These are phyloP conservation scores for Argopecten irradians DNA, from an alignment of 1,140 invertebrate species.

Conservation along the genomic window DNA sequence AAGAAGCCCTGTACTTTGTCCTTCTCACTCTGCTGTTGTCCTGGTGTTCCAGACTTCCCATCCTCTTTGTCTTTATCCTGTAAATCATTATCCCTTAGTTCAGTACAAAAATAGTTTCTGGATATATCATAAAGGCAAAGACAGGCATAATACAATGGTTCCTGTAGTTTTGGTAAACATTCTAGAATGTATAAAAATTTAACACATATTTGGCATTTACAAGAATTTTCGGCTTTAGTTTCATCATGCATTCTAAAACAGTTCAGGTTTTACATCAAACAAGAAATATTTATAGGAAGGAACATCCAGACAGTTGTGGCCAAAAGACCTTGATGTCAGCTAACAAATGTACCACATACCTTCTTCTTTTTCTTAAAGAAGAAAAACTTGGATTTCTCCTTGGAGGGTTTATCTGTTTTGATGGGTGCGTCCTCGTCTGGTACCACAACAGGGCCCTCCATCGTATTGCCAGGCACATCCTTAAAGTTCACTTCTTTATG, in stretches of 20 bases:
- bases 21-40: constrained; percentile 62
- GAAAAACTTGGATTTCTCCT: constrained; percentile 62
- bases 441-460: constrained; percentile 64
- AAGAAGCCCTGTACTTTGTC: constrained; percentile 86
- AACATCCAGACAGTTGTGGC: not conserved
- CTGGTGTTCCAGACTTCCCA: constrained; percentile 25
- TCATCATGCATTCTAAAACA: not conserved
- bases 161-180: too few relatives aligned
- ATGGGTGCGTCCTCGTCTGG: constrained; percentile 61
- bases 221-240: not conserved
- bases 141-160: too few relatives aligned
- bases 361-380: constrained; percentile 73
- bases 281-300: not conserved
- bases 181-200: not conserved
- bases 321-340: too few relatives aligned
- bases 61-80: constrained; percentile 63
- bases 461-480: constrained; percentile 53
- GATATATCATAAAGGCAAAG: too few relatives aligned
- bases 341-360: constrained; percentile 45
- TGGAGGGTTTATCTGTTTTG: constrained; percentile 65
- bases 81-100: too few relatives aligned
- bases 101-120: too few relatives aligned
- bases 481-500: constrained; percentile 62
- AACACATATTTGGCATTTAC: not conserved
- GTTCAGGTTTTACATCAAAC: not conserved